phyloP scores from a whole-genome alignment of 2,113 vertebrate species.

The Petrocephalus microphthalmus region DNA sequence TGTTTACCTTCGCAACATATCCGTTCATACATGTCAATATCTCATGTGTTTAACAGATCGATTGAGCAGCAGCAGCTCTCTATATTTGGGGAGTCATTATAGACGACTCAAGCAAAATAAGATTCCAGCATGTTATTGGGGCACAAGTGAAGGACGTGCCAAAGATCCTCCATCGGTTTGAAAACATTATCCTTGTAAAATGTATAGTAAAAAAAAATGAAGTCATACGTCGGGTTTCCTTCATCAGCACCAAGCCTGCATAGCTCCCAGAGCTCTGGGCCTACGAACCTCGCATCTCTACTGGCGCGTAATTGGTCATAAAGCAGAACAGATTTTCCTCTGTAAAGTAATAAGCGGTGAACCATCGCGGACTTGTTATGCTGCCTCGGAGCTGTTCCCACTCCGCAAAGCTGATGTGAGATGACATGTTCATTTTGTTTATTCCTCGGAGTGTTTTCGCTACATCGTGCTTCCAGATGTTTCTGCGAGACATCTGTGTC shows the following conservation, averaged over 20 bases:
- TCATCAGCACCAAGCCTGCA: not conserved
- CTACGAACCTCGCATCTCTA: not conserved
- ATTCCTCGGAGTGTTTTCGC: not conserved
- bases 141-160: not conserved
- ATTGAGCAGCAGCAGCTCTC: not conserved
- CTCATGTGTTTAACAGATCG: not conserved
- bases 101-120: not conserved
- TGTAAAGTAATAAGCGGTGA: not conserved
- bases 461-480: slow-evolving; percentile 18
- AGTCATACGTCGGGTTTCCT: not conserved
- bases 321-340: slow-evolving; percentile 3
- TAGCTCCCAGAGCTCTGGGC: not conserved
- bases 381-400: not conserved
- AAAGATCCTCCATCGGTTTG: not conserved
- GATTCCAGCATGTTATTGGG: not conserved
- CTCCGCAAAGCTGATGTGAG: not conserved
- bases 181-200: not conserved
- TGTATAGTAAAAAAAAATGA: not conserved
- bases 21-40: not conserved
- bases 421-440: slow-evolving; percentile 9
- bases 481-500: slow-evolving; percentile 13
- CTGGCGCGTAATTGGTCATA: not conserved
- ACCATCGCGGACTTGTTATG: not conserved
- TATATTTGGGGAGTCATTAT: not conserved
- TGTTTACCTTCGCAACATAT: not conserved